These are phyloP conservation scores for Leptinotarsa peninsularis DNA, from an alignment of 2,888 invertebrate genomes.

Conservation along the genomic window DNA sequence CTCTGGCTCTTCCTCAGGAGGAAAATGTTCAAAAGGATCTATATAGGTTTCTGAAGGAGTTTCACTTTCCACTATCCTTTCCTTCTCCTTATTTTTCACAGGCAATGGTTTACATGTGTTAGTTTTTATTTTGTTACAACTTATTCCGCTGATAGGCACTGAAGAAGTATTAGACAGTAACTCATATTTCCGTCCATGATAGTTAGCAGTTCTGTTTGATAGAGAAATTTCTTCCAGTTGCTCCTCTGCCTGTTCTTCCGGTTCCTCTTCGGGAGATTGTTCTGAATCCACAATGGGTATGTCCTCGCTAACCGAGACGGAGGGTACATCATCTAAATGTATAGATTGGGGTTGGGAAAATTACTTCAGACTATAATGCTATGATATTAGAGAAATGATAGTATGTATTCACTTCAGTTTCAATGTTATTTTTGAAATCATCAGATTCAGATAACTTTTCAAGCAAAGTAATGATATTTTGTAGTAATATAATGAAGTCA, in stretches of 20 bases:
- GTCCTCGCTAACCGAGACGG: constrained; percentile 16
- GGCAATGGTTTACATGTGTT: constrained; percentile 81
- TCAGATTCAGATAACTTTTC: too few relatives aligned
- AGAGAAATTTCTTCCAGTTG: constrained; percentile 17
- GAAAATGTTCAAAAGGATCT: constrained; percentile 69
- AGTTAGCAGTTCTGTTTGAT: constrained; percentile 71
- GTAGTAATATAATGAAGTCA: too few relatives aligned
- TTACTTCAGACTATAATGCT: too few relatives aligned
- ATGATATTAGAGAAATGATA: too few relatives aligned
- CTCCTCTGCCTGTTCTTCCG: constrained; percentile 6
- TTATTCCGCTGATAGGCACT: constrained; percentile 52
- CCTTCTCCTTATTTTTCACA: constrained; percentile 66
- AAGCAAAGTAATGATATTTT: too few relatives aligned
- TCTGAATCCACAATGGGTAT: constrained; percentile 4
- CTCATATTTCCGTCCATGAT: constrained; percentile 84
- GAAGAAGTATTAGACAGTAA: constrained; percentile 51
- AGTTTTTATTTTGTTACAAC: constrained; percentile 78
- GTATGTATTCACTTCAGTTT: too few relatives aligned
- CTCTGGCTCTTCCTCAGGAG: constrained; percentile 70
- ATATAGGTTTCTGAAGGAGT: constrained; percentile 49
- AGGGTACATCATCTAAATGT: constrained; percentile 18
- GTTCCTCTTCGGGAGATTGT: background rate
- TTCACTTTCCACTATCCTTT: constrained; percentile 46
- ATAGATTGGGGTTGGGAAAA: background rate
- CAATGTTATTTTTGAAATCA: too few relatives aligned